These are phyloP conservation scores for Macrotis lagotis DNA, from an alignment of 2,113 vertebrate genomes.

Conservation along the genomic window DNA sequence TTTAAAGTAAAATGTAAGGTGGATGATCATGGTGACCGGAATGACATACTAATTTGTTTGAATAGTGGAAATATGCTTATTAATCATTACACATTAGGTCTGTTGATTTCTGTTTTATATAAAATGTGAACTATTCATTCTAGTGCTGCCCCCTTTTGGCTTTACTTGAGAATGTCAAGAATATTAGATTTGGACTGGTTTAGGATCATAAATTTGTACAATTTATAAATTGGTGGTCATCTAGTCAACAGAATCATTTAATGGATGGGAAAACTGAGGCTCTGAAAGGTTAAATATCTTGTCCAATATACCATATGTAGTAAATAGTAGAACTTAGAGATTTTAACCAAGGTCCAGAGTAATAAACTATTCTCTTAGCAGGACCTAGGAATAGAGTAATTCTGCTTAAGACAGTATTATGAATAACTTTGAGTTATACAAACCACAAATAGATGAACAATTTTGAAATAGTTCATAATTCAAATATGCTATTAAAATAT, in stretches of 20 bases:
- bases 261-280: neutral
- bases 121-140: neutral
- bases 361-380: neutral
- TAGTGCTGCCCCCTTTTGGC: slow-evolving; percentile 75
- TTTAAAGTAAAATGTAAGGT: neutral
- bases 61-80: neutral
- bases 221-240: fast-evolving
- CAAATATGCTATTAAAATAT: neutral
- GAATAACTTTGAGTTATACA: neutral
- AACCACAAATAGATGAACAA: neutral
- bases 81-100: neutral
- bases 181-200: neutral
- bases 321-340: neutral
- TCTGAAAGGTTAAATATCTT: neutral
- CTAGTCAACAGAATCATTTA: neutral
- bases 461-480: neutral
- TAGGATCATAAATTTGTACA: neutral
- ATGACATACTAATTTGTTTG: fast-evolving
- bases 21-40: neutral
- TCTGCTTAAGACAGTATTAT: neutral
- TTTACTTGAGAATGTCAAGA: neutral
- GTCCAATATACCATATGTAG: neutral
- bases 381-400: neutral
- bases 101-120: fast-evolving
- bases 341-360: neutral